These are phyloP conservation scores for Platichthys flesus DNA, from an alignment of 2,113 vertebrate species.

Conservation along the genomic window DNA sequence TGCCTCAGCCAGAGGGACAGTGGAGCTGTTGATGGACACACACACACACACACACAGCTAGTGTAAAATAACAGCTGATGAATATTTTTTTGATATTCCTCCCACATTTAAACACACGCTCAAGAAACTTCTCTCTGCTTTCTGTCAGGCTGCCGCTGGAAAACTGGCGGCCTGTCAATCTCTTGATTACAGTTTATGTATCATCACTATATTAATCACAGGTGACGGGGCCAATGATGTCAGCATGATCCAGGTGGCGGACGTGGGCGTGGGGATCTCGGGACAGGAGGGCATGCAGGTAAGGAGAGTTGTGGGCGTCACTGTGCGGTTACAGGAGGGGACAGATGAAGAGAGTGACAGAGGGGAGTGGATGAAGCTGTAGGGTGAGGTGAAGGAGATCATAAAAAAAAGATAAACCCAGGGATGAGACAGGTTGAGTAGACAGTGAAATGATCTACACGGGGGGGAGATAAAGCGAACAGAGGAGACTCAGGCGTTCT, in stretches of 20 bases:
- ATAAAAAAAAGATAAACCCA: slow-evolving; percentile 5
- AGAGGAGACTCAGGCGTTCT: slow-evolving; percentile 8
- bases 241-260: slow-evolving; percentile 99
- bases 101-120: neutral
- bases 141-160: too few species aligned
- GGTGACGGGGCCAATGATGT: slow-evolving; percentile 99
- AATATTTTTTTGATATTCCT: neutral
- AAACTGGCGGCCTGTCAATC: neutral
- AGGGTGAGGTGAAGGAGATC: neutral
- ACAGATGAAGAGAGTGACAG: neutral
- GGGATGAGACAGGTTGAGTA: slow-evolving; percentile 6
- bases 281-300: slow-evolving; percentile 99
- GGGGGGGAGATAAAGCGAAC: slow-evolving; percentile 1
- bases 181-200: neutral
- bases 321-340: neutral
- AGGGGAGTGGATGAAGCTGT: neutral
- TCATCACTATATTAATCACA: slow-evolving; percentile 66
- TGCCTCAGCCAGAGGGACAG: neutral
- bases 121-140: neutral
- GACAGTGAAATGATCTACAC: neutral
- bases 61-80: neutral
- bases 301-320: slow-evolving; percentile 46
- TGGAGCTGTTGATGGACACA: neutral
- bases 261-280: slow-evolving; percentile 96
- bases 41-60: neutral